Evolutionary conservation across 1,140 invertebrate species (phyloP).

Genomic region (Drosophila novamexicana): DNA sequence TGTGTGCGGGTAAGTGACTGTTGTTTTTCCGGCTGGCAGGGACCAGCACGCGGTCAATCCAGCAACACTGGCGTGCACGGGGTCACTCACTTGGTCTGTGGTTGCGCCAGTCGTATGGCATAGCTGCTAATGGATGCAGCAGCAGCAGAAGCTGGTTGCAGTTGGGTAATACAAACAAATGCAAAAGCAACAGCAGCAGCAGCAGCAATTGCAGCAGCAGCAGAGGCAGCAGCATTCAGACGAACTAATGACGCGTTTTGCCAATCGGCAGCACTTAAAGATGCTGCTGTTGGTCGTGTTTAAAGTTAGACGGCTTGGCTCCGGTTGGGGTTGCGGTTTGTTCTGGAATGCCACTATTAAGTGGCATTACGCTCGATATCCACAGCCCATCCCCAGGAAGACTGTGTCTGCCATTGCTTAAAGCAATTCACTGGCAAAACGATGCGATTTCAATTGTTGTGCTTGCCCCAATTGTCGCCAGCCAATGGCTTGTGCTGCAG

Average conservation of each 20-base stretch:
- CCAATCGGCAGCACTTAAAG: slow-evolving; percentile 52
- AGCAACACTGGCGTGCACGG: slow-evolving; percentile 1
- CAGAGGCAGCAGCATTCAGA: slow-evolving; percentile 53
- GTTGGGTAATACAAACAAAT: slow-evolving; percentile 26
- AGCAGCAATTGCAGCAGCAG: slow-evolving; percentile 4
- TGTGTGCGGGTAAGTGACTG: not conserved
- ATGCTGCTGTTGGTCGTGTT: slow-evolving; percentile 22
- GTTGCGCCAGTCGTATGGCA: slow-evolving; percentile 46
- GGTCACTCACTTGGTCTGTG: slow-evolving; percentile 59
- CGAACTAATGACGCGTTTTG: slow-evolving; percentile 66
- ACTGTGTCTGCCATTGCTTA: not conserved
- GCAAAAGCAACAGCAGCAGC: not conserved
- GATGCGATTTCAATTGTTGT: slow-evolving; percentile 34
- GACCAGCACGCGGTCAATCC: slow-evolving; percentile 20
- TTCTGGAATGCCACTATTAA: slow-evolving; percentile 16
- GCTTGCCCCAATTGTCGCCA: slow-evolving; percentile 8
- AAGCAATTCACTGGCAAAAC: slow-evolving; percentile 3
- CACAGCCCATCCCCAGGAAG: not conserved
- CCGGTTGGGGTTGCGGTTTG: not conserved
- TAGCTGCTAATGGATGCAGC: slow-evolving; percentile 53
- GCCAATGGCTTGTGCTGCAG: not conserved
- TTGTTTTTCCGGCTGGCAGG: slow-evolving; percentile 22
- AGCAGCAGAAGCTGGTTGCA: slow-evolving; percentile 1
- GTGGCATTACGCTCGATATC: slow-evolving; percentile 43
- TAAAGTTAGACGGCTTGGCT: slow-evolving; percentile 16